Evolutionary conservation across 2,113 vertebrate species (phyloP).

Genomic region (human): GRCh38 chr7:38788001-38788500

Average conservation of each 20-base stretch:
- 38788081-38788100: not conserved
- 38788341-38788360: not conserved
- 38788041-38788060: not conserved
- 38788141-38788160: not conserved
- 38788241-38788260: not conserved
- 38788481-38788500: not conserved
- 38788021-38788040: not conserved
- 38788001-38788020: not conserved
- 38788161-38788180: not conserved
- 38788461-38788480: rapidly evolving
- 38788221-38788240: not conserved
- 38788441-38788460: not conserved
- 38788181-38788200: not conserved
- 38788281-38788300: not conserved
- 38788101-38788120: not conserved
- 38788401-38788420: not conserved
- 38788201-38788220: not conserved
- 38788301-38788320: not conserved
- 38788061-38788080: not conserved
- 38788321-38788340: not conserved
- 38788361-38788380: not conserved
- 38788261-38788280: not conserved
- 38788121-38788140: not conserved
- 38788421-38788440: not conserved
- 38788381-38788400: not conserved